Base-by-base conservation (phyloP, 2,888 invertebrate genomes). In the Stenolophus ochropezus region DNA sequence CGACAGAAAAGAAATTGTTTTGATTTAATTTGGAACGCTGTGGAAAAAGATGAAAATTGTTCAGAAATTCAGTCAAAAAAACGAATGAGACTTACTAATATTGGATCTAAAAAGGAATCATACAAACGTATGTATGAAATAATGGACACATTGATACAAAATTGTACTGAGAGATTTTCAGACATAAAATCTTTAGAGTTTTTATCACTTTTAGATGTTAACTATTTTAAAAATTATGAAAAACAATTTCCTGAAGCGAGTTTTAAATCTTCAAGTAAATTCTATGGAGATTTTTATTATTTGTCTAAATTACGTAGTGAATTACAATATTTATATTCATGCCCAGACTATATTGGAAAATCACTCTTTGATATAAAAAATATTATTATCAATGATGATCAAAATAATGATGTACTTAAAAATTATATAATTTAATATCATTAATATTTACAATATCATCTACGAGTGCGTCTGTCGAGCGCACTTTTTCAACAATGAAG, bases 151-250 rank as follows among this genome's bases (percentile, higher is more conserved):
- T n/a, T 49, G n/a, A 49, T 49, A 6, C 6, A 14, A 49, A 49
- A 4, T 14, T n/a, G 11, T 14, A n/a, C 6, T n/a, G 49, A 49
- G 11, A 49, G 4, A 49, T 49, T 49, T 49, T 8, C 49, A 49
- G 49, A 49, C n/a, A 6, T 49, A n/a, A 49, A 49, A 6, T n/a
- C 6, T 49, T 49, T 49, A 49, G 6, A n/a, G n/a, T 49, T 49
- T 49, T n/a, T 49, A n/a, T 49, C 49, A 49, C 49, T 6, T n/a
- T 49, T 49, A 49, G 49, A 49, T 49, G 49, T 49, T 49, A n/a
- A n/a, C n/a, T n/a, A n/a, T n/a, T n/a, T n/a, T n/a, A n/a, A n/a
- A n/a, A n/a, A n/a, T n/a, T n/a, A 49, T 49, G 49, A 4, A 49
- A 49, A 49, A 49, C 6, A 4, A 49, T 6, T 49, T 49, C 49